Percentiles rank a stretch among this genome's conserved stretches.
phyloP scores from a whole-genome alignment of 2,888 invertebrate genomes.

The Tachina grossa region DNA sequence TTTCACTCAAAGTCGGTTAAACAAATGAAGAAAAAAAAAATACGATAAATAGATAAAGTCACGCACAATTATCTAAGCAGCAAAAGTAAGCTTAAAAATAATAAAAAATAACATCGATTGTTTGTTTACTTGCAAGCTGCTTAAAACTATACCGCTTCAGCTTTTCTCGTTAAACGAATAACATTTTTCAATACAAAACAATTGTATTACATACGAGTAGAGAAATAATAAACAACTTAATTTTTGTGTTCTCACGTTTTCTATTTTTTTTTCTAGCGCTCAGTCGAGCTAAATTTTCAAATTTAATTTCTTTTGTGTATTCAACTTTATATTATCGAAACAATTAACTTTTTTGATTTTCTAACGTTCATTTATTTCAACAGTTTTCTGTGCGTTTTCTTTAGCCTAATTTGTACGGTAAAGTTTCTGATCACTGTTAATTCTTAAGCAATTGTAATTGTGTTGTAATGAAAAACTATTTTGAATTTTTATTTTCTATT shows the following conservation, averaged over 20 bases:
- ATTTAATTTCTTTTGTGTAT: constrained; percentile 17
- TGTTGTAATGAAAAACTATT: constrained; percentile 4
- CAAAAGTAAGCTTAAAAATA: neutral
- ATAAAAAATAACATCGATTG: constrained; percentile 32
- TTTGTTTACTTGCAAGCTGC: constrained; percentile 16
- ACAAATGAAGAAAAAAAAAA: neutral
- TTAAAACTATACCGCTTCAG: neutral
- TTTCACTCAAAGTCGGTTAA: constrained; percentile 16
- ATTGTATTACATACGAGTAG: constrained; percentile 34
- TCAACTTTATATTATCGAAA: constrained; percentile 25
- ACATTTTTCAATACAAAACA: constrained; percentile 22
- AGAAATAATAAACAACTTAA: constrained; percentile 4
- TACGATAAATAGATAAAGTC: constrained; percentile 11
- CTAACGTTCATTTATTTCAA: constrained; percentile 3
- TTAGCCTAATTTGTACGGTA: constrained; percentile 21
- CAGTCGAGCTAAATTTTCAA: neutral
- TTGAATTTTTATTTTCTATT: neutral
- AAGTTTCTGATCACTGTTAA: constrained; percentile 44
- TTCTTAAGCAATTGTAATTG: constrained; percentile 15
- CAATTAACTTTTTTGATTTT: constrained; percentile 48
- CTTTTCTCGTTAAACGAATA: neutral
- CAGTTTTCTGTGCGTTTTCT: neutral
- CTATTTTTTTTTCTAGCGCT: neutral
- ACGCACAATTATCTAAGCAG: constrained; percentile 54
- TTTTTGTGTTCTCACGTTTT: constrained; percentile 36